Evolutionary conservation across 2,888 invertebrate species (phyloP).

Genomic region (Halocaridina rubra): DNA sequence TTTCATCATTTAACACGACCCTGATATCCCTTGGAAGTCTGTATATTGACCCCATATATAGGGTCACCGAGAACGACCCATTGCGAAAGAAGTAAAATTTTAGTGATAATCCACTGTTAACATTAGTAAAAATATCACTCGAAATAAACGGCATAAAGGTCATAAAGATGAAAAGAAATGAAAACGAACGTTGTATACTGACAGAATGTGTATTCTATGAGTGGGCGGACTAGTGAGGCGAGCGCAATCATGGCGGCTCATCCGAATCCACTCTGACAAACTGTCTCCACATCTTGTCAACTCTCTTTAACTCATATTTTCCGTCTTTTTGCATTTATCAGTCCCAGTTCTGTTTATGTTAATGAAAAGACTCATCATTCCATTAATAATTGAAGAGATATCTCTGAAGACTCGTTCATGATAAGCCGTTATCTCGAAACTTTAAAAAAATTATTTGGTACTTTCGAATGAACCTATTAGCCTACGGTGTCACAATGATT

Average conservation of each 20-base stretch:
- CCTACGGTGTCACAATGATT: conserved; percentile 64
- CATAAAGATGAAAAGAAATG: not conserved
- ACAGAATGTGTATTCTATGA: conserved; percentile 13
- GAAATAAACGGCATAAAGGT: no score
- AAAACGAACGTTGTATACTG: not conserved
- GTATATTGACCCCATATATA: no score
- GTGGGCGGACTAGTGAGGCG: conserved; percentile 54
- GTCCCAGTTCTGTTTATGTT: no score
- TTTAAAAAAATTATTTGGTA: conserved; percentile 47
- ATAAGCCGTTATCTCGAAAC: not conserved
- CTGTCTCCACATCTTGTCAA: conserved; percentile 56
- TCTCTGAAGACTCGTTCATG: no score
- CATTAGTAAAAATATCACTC: no score
- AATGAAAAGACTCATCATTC: no score
- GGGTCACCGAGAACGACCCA: no score
- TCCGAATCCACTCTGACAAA: conserved; percentile 62
- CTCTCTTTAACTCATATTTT: conserved; percentile 8
- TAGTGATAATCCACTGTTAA: no score
- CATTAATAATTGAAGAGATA: no score
- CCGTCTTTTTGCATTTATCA: not conserved
- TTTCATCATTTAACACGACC: not conserved
- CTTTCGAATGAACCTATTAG: conserved; percentile 63
- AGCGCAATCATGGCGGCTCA: conserved; percentile 62
- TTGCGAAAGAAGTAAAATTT: no score
- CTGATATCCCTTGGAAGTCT: no score